Percentiles rank a stretch among this genome's conserved stretches.
These are phyloP conservation scores for Papilio glaucus DNA, from an alignment of 1,140 invertebrate genomes.

Conservation along the genomic window DNA sequence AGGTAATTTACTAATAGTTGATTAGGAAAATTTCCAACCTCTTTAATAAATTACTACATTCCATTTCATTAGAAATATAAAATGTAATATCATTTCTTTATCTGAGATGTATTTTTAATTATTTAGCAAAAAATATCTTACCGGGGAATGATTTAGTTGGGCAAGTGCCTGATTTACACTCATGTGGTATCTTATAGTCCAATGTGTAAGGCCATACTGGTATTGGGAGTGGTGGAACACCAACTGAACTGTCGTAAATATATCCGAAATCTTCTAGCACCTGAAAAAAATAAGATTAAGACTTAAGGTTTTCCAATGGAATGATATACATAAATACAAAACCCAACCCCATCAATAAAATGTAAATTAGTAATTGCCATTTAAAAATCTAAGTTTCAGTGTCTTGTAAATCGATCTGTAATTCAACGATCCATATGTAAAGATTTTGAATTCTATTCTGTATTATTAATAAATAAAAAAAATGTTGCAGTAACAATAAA, in stretches of 20 bases:
- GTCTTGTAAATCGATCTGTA: too few relatives aligned
- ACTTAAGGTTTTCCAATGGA: too few relatives aligned
- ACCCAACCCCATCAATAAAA: too few relatives aligned
- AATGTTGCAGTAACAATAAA: too few relatives aligned
- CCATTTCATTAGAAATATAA: conserved; percentile 8
- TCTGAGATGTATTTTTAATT: too few relatives aligned
- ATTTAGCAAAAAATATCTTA: too few relatives aligned
- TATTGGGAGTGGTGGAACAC: conserved; percentile 90
- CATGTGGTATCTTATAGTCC: conserved; percentile 95
- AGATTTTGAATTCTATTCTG: too few relatives aligned
- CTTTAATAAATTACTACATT: conserved; percentile 24
- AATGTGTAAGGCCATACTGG: conserved; percentile 98
- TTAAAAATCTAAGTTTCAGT: too few relatives aligned
- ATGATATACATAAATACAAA: too few relatives aligned
- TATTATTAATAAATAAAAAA: too few relatives aligned
- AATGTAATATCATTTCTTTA: conserved; percentile 17
- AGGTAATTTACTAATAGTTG: conserved; percentile 27
- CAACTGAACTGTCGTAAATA: conserved; percentile 95
- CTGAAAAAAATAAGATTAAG: conserved; percentile 82
- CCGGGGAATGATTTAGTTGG: conserved; percentile 92
- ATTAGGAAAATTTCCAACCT: neutral
- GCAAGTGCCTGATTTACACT: conserved; percentile 95
- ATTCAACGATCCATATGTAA: too few relatives aligned
- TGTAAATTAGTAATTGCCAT: too few relatives aligned
- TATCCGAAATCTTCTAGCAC: conserved; percentile 95